Conservation (phyloP, 2,797 vertebrate species). For the Champsocephalus gunnari region DNA sequence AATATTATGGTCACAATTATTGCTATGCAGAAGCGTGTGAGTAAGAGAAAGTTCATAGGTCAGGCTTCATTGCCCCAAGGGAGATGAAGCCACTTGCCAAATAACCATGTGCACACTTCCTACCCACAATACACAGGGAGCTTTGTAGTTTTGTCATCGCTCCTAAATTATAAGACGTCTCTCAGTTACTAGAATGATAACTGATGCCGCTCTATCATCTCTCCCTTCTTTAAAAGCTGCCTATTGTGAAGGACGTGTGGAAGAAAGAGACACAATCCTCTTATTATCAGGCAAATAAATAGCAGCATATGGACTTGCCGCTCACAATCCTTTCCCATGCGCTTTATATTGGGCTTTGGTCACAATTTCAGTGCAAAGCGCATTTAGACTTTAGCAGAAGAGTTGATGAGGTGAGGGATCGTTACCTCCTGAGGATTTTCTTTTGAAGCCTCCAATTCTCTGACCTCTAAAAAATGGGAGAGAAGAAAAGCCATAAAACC, state of each 20-base stretch:
- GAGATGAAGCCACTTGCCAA: slow-evolving; percentile 25
- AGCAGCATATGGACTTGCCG: slow-evolving; percentile 57
- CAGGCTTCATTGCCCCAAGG: slow-evolving; percentile 18
- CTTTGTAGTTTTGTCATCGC: slow-evolving; percentile 61
- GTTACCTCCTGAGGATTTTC: slow-evolving; percentile 73
- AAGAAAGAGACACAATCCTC: slow-evolving; percentile 77
- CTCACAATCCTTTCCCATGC: slow-evolving; percentile 60
- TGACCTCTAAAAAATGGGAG: slow-evolving; percentile 72
- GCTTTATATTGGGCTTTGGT: slow-evolving; percentile 62
- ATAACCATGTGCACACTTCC: slow-evolving; percentile 22
- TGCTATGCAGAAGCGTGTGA: slow-evolving; percentile 1
- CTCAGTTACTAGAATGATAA: slow-evolving; percentile 44
- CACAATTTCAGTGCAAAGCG: slow-evolving; percentile 65
- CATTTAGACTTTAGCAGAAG: slow-evolving; percentile 68
- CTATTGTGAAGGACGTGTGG: slow-evolving; percentile 57
- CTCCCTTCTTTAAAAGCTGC: slow-evolving; percentile 64
- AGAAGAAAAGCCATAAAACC: slow-evolving; percentile 83
- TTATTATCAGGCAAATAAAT: slow-evolving; percentile 77
- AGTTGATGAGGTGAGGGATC: slow-evolving; percentile 78
- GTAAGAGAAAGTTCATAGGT: slow-evolving; percentile 47
- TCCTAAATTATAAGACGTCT: slow-evolving; percentile 49
- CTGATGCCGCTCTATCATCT: slow-evolving; percentile 59
- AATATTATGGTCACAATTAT: background rate
- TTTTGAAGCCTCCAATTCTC: slow-evolving; percentile 76
- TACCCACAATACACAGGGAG: slow-evolving; percentile 36